These are phyloP conservation scores for Clinocottus analis DNA, from an alignment of 2,113 vertebrate species.

Conservation along the genomic window DNA sequence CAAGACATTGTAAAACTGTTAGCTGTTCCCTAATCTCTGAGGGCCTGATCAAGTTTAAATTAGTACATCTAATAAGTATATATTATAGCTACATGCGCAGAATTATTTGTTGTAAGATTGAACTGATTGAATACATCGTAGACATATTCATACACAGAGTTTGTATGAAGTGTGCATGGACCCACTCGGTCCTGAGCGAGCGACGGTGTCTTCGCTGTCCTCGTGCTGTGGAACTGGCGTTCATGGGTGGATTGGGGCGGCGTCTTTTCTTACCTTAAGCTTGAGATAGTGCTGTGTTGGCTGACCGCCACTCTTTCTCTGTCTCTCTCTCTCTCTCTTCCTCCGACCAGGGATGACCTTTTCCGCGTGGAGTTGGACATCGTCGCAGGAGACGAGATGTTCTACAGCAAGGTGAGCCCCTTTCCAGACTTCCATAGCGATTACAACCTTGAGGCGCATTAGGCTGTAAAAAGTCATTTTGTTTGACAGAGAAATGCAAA, in stretches of 20 bases:
- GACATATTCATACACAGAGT: constrained; percentile 13
- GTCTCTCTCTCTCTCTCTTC: constrained; percentile 8
- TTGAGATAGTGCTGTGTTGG: constrained; percentile 29
- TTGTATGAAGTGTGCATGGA: constrained; percentile 19
- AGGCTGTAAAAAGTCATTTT: constrained; percentile 11
- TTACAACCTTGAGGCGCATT: constrained; percentile 10
- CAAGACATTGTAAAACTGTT: constrained; percentile 39
- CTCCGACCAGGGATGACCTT: constrained; percentile 88
- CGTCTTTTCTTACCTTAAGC: constrained; percentile 16
- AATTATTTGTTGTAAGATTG: constrained; percentile 34
- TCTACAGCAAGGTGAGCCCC: constrained; percentile 90
- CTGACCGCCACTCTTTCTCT: constrained; percentile 22
- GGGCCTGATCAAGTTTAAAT: constrained; percentile 42
- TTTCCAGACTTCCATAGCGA: neutral
- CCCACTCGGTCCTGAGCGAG: constrained; percentile 25
- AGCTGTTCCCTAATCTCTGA: constrained; percentile 33
- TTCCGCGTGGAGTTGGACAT: constrained; percentile 93
- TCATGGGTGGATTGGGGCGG: constrained; percentile 12
- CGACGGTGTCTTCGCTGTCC: constrained; percentile 23
- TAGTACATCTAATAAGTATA: constrained; percentile 36
- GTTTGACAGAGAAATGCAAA: neutral
- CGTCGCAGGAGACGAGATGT: constrained; percentile 86
- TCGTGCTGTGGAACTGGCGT: constrained; percentile 14
- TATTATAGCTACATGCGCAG: constrained; percentile 4
- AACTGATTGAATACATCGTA: neutral